A percentile compares a stretch with the other conserved stretches of the same genome.
phyloP scores from a whole-genome alignment of 2,888 invertebrate species.

The Xylota sylvarum region DNA sequence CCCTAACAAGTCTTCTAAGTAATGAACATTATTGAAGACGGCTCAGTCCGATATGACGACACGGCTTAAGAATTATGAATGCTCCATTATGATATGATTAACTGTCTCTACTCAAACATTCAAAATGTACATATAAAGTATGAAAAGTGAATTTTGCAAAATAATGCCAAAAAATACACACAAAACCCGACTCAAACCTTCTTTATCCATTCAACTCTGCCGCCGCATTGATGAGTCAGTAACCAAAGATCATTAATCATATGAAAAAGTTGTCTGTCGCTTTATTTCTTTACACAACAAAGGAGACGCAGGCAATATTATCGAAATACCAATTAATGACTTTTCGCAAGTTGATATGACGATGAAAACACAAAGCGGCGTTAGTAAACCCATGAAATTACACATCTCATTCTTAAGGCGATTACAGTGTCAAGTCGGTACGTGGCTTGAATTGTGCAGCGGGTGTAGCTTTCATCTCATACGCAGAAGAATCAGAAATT shows the following conservation, averaged over 20 bases:
- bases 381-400: conserved; percentile 36
- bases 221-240: conserved; percentile 60
- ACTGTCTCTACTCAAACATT: conserved; percentile 2
- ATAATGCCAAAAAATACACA: conserved; percentile 1
- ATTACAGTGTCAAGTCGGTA: conserved; percentile 54
- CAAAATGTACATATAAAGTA: conserved; percentile 2
- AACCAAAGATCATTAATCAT: conserved; percentile 64
- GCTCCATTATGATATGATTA: conserved; percentile 36
- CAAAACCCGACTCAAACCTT: conserved; percentile 11
- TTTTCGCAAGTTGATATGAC: conserved; percentile 60
- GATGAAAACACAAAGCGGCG: conserved; percentile 47
- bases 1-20: neutral
- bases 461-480: no score
- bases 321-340: conserved; percentile 71
- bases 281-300: conserved; percentile 47
- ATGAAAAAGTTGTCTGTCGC: conserved; percentile 27
- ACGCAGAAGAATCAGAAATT: conserved; percentile 18
- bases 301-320: conserved; percentile 48
- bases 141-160: neutral
- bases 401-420: conserved; percentile 52
- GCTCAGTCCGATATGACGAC: conserved; percentile 6
- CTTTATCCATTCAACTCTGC: conserved; percentile 13
- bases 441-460: conserved; percentile 41
- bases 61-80: conserved; percentile 11
- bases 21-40: neutral